Base-by-base conservation (phyloP, 2,797 vertebrate species). In the Octomys mimax region DNA sequence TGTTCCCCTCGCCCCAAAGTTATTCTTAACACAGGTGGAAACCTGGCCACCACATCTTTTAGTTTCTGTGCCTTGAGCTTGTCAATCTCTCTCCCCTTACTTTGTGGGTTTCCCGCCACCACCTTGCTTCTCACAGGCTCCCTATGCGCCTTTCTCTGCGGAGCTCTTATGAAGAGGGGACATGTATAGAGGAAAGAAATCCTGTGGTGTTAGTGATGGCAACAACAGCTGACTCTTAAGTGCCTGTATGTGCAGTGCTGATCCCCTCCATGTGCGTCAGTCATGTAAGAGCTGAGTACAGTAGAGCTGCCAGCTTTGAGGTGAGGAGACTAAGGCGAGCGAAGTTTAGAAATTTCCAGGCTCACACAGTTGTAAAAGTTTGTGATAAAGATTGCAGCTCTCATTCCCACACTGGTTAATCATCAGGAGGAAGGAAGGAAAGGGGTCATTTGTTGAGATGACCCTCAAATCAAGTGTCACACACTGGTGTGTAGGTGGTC, bases 241-340 rank as follows among this genome's bases (percentile, higher is more conserved):
- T 59, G 64, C 28, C 31, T 66, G 14, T 49, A 19, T 52, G 75
- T 62, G 31, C 28, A 54, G 57, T 26, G 19, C 75, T 36, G 13
- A 11, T 52, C 39, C 61, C 6, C 36, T 33, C 87, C 36, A 24
- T 2, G 8, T 39, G 39, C 22, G 33, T 80, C 71, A n/a, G 22
- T 88, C 77, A 78, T 80, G 78, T 21, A 42, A 22, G 26, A 78
- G 61, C 61, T 42, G 49, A 92, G 13, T 28, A 68, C 26, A 33
- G 1, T 33, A 75, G 22, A 92, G 62, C 42, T 80, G 5, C 42
- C 52, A 16, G 49, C 89, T 91, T 52, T 64, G 42, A 68, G 46
- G 78, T 78, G 77, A 97, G 79, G 42, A 96, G 93, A 95, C 42
- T 13, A 71, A 89, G 42, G 28, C 68, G 68, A 77, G 21, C 71